Conservation (phyloP, 2,113 vertebrate species). For the Malurus cyaneus region DNA sequence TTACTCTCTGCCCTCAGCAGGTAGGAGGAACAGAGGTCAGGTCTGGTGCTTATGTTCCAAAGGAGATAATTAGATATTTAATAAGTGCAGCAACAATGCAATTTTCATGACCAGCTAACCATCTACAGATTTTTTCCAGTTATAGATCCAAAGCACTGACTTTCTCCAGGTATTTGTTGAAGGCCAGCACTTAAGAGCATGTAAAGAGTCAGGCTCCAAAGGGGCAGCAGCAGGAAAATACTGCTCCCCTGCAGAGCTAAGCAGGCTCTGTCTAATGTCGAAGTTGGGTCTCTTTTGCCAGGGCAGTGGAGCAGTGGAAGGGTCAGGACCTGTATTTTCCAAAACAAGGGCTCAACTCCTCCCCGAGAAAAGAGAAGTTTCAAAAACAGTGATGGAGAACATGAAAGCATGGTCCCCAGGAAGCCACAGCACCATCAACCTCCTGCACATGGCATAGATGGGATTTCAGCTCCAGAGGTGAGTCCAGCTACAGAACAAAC, state of each 20-base stretch:
- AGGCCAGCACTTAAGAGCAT: background rate
- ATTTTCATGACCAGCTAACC: background rate
- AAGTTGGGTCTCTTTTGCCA: background rate
- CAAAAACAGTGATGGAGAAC: background rate
- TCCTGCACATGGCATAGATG: too few species aligned
- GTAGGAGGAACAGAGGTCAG: background rate
- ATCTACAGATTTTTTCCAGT: background rate
- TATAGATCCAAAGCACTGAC: background rate
- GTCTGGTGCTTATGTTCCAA: background rate
- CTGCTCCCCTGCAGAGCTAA: background rate
- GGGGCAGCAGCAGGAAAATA: background rate
- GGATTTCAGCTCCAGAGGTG: background rate
- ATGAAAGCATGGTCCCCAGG: background rate
- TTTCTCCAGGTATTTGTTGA: background rate
- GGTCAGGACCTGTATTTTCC: background rate
- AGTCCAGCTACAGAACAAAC: background rate
- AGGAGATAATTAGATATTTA: background rate
- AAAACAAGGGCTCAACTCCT: background rate
- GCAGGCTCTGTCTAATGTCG: background rate
- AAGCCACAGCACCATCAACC: background rate
- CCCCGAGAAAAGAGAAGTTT: background rate
- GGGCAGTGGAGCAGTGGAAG: background rate
- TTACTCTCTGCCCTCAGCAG: slow-evolving; percentile 15
- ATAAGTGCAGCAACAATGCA: background rate
- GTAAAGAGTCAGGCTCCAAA: background rate